Evolutionary conservation across 2,888 invertebrate species (phyloP).

Genomic region (Lamellibrachia columna): DNA sequence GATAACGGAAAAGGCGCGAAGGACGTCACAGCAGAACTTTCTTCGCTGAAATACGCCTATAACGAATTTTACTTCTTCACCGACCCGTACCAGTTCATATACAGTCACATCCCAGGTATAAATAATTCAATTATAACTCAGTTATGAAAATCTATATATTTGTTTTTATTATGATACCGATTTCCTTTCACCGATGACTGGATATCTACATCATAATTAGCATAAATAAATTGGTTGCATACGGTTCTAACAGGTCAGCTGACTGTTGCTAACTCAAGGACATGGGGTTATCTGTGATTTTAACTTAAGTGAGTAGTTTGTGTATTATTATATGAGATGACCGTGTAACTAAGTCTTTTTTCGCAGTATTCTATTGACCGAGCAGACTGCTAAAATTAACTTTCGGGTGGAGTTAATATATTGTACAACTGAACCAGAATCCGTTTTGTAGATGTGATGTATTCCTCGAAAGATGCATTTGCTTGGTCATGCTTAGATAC

Average conservation of each 20-base stretch:
- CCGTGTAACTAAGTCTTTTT: no score
- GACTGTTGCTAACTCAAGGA: no score
- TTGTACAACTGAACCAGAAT: no score
- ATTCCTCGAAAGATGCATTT: neutral
- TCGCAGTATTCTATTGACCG: no score
- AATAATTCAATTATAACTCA: neutral
- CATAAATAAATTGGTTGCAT: neutral
- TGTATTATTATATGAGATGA: no score
- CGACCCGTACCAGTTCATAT: conserved; percentile 24
- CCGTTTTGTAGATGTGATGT: no score
- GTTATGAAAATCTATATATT: neutral
- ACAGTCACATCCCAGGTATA: conserved; percentile 17
- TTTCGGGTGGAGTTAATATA: no score
- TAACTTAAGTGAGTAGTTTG: no score
- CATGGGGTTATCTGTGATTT: no score
- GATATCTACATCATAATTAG: neutral
- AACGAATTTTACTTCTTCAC: conserved; percentile 23
- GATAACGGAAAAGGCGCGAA: conserved; percentile 21
- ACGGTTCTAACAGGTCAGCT: no score
- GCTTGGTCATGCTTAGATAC: neutral
- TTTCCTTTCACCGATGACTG: neutral
- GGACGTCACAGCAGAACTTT: neutral
- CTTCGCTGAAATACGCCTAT: neutral
- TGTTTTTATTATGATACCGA: neutral
- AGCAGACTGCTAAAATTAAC: no score